A percentile compares a stretch with the other conserved stretches of the same genome.
phyloP scores from a whole-genome alignment of 2,113 vertebrate genomes.

The Nymphicus hollandicus region DNA sequence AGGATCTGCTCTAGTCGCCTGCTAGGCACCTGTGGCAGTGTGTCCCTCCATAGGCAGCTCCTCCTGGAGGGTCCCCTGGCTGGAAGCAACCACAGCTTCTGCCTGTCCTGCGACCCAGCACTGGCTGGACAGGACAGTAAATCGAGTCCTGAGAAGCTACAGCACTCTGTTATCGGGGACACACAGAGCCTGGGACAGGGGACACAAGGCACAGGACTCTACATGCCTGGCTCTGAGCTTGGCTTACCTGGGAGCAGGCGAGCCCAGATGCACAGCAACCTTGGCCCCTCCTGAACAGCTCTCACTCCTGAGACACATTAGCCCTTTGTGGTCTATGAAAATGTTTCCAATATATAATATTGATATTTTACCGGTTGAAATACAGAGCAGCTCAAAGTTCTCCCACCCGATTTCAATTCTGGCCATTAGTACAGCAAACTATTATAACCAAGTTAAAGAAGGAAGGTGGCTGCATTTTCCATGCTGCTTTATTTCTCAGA shows the following conservation, averaged over 20 bases:
- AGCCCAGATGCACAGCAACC: rapidly evolving
- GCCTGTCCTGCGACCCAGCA: rapidly evolving
- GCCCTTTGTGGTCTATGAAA: not conserved
- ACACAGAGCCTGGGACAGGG: not conserved
- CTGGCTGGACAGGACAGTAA: rapidly evolving
- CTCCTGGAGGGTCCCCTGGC: not conserved
- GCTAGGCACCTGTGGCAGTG: rapidly evolving
- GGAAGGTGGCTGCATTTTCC: not conserved
- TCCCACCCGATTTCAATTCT: not conserved
- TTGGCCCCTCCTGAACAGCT: not conserved
- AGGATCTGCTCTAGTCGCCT: not conserved
- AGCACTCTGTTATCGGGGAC: rapidly evolving
- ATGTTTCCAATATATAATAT: not conserved
- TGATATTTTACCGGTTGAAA: not conserved
- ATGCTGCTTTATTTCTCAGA: not conserved
- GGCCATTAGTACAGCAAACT: not conserved
- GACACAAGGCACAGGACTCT: rapidly evolving
- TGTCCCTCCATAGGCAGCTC: rapidly evolving
- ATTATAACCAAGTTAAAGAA: not conserved
- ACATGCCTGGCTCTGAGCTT: rapidly evolving
- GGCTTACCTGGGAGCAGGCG: not conserved
- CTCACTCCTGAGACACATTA: not conserved
- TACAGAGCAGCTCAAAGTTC: not conserved
- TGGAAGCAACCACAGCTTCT: not conserved
- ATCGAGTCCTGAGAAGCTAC: rapidly evolving